Conservation (phyloP, 2,888 invertebrate species). For the Lepidochitona cinerea region DNA sequence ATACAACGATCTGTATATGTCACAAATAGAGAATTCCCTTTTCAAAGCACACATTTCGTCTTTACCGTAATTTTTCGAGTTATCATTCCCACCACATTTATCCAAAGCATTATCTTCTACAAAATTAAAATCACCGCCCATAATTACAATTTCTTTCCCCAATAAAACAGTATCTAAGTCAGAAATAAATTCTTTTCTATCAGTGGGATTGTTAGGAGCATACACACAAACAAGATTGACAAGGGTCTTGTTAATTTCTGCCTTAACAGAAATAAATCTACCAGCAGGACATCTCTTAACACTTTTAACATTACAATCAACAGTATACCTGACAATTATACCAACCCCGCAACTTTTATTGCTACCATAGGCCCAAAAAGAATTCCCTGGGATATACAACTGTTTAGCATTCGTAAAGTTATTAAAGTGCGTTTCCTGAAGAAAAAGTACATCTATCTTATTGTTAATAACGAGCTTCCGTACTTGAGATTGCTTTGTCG, state of each 20-base stretch:
- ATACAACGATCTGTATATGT: slow-evolving; percentile 14
- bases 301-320: not conserved
- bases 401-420: too few relatives aligned
- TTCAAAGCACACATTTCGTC: slow-evolving; percentile 14
- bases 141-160: slow-evolving; percentile 1
- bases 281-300: not conserved
- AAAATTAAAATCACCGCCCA: slow-evolving; percentile 28
- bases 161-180: not conserved
- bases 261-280: not conserved
- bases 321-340: not conserved
- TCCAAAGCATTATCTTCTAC: slow-evolving; percentile 15
- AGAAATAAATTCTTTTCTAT: not conserved
- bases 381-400: not conserved
- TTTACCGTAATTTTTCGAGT: slow-evolving; percentile 8
- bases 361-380: not conserved
- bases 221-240: not conserved
- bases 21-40: slow-evolving; percentile 15
- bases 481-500: not conserved
- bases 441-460: not conserved
- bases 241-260: not conserved
- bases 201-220: not conserved
- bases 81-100: slow-evolving; percentile 20
- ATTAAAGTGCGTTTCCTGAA: not conserved
- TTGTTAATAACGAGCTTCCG: too few relatives aligned
- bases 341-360: not conserved